Conservation (phyloP, 2,888 invertebrate species). For the Eilema depressum region DNA sequence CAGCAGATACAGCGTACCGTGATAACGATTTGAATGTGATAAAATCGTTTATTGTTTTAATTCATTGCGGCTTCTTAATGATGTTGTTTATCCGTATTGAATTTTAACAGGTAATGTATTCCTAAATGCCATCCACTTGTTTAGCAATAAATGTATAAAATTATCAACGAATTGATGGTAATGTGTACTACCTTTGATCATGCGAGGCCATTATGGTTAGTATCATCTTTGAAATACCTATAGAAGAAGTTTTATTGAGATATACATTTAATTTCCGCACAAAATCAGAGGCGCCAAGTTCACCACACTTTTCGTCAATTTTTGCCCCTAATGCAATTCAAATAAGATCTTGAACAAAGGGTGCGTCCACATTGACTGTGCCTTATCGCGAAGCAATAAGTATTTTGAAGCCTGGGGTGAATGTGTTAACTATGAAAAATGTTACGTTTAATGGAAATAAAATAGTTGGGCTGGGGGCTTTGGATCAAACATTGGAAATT, state of each 20-base stretch:
- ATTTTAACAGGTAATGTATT: no score
- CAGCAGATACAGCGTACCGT: no score
- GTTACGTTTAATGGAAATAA: slow-evolving; percentile 46
- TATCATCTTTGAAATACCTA: no score
- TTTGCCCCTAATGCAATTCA: slow-evolving; percentile 45
- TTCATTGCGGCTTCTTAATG: no score
- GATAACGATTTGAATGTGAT: no score
- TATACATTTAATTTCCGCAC: slow-evolving; percentile 18
- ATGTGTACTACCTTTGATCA: no score
- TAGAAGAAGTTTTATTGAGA: background rate
- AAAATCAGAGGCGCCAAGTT: slow-evolving; percentile 32
- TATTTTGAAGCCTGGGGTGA: slow-evolving; percentile 46
- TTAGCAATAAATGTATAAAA: no score
- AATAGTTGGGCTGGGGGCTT: slow-evolving; percentile 41
- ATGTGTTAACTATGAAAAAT: slow-evolving; percentile 59
- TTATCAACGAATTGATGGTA: no score
- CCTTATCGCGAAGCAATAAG: slow-evolving; percentile 51
- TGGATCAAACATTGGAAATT: slow-evolving; percentile 31
- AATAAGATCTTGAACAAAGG: slow-evolving; percentile 48
- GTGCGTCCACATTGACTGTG: slow-evolving; percentile 40
- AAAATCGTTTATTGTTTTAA: no score
- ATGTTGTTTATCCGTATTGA: no score
- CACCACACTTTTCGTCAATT: slow-evolving; percentile 39
- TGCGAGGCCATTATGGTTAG: no score
- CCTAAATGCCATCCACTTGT: no score